phyloP scores from a whole-genome alignment of 2,113 vertebrate species.

The Hipposideros armiger region DNA sequence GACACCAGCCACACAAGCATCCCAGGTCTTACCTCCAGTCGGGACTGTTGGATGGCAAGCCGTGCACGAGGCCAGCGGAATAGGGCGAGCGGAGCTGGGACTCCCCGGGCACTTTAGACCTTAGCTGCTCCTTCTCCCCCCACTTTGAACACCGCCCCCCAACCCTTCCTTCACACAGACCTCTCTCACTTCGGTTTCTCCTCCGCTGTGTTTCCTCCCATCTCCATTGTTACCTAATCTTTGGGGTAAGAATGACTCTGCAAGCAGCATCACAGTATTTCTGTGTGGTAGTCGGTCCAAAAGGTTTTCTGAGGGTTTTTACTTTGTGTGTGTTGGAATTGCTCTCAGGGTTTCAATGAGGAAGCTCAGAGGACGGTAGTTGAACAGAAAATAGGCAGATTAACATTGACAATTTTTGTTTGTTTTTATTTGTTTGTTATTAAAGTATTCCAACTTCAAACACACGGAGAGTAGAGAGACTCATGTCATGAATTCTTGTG shows the following conservation, averaged over 20 bases:
- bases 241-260: not conserved
- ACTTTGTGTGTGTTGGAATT: not conserved
- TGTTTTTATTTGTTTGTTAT: not conserved
- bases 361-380: not conserved
- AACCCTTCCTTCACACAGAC: not conserved
- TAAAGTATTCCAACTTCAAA: not conserved
- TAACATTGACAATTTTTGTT: not conserved
- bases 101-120: too few relatives aligned
- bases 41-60: not conserved
- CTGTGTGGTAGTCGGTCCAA: not conserved
- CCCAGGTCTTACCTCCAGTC: not conserved
- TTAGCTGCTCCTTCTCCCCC: not conserved
- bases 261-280: not conserved
- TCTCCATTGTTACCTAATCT: not conserved
- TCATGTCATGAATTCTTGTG: not conserved
- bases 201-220: not conserved
- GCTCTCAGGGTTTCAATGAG: not conserved
- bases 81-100: not conserved
- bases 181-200: not conserved
- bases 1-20: not conserved
- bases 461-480: not conserved
- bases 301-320: not conserved
- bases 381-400: not conserved
- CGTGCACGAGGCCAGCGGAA: not conserved
- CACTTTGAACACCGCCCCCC: not conserved